Conservation (phyloP, 2,888 invertebrate species). For the Amphipyra berbera region DNA sequence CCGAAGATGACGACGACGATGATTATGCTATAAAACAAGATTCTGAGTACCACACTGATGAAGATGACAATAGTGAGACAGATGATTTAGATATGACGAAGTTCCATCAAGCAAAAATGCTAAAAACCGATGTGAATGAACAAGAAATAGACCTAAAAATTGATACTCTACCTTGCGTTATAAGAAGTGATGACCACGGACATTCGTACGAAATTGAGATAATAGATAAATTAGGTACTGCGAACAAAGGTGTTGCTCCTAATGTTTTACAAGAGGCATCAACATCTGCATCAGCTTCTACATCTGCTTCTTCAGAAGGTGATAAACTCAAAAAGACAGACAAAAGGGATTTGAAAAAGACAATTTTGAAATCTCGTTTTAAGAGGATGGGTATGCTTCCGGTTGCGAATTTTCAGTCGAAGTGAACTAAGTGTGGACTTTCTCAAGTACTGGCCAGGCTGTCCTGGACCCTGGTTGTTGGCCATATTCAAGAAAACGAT, state of each 20-base stretch:
- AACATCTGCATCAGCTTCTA: background rate
- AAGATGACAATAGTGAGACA: background rate
- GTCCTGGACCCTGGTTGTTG: background rate
- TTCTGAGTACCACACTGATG: background rate
- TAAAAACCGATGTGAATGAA: background rate
- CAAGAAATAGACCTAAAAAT: constrained; percentile 26
- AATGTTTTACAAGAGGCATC: background rate
- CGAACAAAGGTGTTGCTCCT: background rate
- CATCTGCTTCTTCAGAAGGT: background rate
- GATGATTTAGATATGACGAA: constrained; percentile 12
- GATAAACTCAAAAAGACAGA: constrained; percentile 12
- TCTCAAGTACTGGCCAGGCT: background rate
- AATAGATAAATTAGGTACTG: constrained; percentile 50
- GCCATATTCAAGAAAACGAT: too few relatives aligned
- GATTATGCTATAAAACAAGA: background rate
- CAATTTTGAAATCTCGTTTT: constrained; percentile 67
- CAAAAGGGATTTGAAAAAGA: constrained; percentile 63
- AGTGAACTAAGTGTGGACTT: background rate
- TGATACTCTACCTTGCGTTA: constrained; percentile 20
- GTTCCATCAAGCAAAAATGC: constrained; percentile 4
- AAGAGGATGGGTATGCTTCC: constrained; percentile 70
- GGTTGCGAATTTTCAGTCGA: constrained; percentile 64
- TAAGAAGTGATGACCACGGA: constrained; percentile 24
- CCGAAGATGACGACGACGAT: background rate
- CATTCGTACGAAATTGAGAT: constrained; percentile 64